Evolutionary conservation across 2,797 vertebrate genomes (phyloP).

Genomic region (Lepilemur ruficaudatus): DNA sequence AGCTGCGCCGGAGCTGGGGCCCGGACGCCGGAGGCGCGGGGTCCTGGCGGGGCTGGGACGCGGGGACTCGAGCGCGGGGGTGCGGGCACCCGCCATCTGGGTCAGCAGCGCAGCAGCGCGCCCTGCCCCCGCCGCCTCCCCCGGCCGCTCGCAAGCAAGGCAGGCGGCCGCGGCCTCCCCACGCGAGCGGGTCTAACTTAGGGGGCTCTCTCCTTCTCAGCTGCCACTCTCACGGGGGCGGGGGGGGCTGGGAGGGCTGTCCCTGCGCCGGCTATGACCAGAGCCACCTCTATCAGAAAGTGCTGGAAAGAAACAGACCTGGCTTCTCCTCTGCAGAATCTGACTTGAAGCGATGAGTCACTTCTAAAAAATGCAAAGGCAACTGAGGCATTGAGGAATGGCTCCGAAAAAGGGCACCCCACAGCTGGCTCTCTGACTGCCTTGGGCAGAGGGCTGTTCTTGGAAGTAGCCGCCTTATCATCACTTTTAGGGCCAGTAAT

Average conservation of each 20-base stretch:
- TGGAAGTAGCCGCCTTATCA: background rate
- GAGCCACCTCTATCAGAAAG: background rate
- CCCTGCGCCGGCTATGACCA: background rate
- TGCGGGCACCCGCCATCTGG: background rate
- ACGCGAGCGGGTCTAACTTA: background rate
- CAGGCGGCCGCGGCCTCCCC: background rate
- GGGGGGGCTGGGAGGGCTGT: background rate
- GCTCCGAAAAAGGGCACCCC: background rate
- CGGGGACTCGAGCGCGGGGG: no score
- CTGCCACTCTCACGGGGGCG: background rate
- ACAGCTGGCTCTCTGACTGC: background rate
- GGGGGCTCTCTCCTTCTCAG: background rate
- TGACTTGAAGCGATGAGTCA: conserved; percentile 60
- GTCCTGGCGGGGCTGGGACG: background rate
- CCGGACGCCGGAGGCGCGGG: background rate
- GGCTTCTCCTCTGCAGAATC: background rate
- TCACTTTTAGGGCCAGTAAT: background rate
- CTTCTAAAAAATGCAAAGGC: conserved; percentile 47
- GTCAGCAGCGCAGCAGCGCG: conserved; percentile 19
- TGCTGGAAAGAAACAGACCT: conserved; percentile 12
- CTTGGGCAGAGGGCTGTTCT: background rate
- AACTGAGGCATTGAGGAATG: background rate
- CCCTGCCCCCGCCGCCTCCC: background rate
- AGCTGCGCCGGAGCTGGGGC: background rate
- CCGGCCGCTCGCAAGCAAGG: background rate